Evolutionary conservation across 2,113 vertebrate species (phyloP).

Genomic region (Cyprinodon variegatus): DNA sequence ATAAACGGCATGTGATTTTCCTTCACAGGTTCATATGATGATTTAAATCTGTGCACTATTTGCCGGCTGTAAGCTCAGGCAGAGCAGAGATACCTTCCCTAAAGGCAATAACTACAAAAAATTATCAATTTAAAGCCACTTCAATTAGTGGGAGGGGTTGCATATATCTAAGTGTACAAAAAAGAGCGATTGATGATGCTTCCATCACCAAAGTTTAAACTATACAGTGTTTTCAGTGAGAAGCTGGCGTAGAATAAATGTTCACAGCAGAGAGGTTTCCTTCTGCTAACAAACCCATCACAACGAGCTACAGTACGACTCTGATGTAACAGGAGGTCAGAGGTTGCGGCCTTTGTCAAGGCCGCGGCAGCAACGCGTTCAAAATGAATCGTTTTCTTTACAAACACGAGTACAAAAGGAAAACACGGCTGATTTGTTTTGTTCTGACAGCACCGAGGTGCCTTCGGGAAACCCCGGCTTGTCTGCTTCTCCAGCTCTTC

Average conservation of each 20-base stretch:
- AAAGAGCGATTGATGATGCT: no score
- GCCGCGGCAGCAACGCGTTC: slow-evolving; percentile 31
- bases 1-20: not conserved
- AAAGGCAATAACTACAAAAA: not conserved
- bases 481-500: slow-evolving; percentile 1
- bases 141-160: no score
- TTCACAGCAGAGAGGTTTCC: not conserved
- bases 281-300: slow-evolving; percentile 58
- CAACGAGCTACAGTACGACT: slow-evolving; percentile 64
- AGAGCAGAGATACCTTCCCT: no score
- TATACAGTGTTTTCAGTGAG: not conserved
- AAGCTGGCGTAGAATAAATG: no score
- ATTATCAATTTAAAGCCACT: not conserved
- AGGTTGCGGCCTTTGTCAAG: slow-evolving; percentile 47
- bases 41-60: no score
- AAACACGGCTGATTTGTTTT: slow-evolving; percentile 24
- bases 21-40: no score
- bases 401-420: slow-evolving; percentile 41
- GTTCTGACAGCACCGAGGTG: slow-evolving; percentile 46
- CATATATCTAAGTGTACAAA: no score
- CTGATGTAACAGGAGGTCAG: slow-evolving; percentile 51
- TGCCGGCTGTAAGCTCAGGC: no score
- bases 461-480: slow-evolving; percentile 18
- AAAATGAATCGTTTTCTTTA: slow-evolving; percentile 49
- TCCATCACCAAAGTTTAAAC: not conserved